Evolutionary conservation across 2,113 vertebrate genomes (phyloP).

Genomic region (Castor canadensis): DNA sequence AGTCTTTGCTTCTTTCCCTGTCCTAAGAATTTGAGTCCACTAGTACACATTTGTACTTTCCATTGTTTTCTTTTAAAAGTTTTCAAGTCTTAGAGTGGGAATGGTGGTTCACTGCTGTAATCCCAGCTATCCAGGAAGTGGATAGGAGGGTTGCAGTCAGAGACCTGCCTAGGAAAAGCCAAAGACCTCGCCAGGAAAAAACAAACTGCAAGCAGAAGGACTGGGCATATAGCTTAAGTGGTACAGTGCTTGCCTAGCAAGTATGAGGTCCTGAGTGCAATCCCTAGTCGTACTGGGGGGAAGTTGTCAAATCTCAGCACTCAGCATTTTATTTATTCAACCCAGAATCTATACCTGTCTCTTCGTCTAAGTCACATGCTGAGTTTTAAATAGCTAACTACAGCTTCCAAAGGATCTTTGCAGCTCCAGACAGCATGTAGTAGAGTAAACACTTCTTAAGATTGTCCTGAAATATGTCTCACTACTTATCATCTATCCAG

Average conservation of each 20-base stretch:
- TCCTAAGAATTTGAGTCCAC: constrained; percentile 26
- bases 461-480: not conserved
- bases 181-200: no score
- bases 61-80: constrained; percentile 53
- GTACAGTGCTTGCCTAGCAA: no score
- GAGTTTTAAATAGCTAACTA: constrained; percentile 9
- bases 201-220: no score
- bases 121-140: no score
- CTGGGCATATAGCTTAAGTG: no score
- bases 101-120: no score
- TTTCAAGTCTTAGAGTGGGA: no score
- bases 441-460: constrained; percentile 23
- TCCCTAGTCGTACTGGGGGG: no score
- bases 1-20: constrained; percentile 9
- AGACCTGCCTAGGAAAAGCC: no score
- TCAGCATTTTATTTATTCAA: not conserved
- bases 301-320: not conserved
- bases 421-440: not conserved
- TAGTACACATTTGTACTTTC: constrained; percentile 1
- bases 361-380: not conserved
- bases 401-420: not conserved
- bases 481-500: not conserved
- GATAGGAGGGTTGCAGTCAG: no score
- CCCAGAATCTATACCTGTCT: not conserved
- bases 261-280: no score